A percentile compares a stretch with the other conserved stretches of the same genome.
Evolutionary conservation across 2,888 invertebrate species (phyloP).

Genomic region (Idaea straminata): DNA sequence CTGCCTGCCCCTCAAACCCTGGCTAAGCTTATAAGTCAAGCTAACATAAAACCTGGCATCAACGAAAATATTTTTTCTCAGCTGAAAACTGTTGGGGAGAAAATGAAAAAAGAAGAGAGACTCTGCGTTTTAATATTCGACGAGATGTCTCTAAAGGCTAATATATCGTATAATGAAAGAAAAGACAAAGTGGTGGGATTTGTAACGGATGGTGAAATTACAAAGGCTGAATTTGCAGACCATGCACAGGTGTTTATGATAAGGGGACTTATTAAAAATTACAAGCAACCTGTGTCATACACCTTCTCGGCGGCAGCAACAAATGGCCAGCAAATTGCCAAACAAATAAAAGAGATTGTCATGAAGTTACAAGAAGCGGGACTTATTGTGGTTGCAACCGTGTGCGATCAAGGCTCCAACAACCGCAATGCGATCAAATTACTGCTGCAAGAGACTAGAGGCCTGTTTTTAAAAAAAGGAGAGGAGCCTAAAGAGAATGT

Average conservation of each 20-base stretch:
- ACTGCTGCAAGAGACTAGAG: slow-evolving; percentile 26
- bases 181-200: slow-evolving; percentile 32
- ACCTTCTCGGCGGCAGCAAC: slow-evolving; percentile 29
- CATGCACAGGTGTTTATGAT: slow-evolving; percentile 35
- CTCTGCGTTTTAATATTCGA: slow-evolving; percentile 38
- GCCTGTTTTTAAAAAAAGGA: slow-evolving; percentile 15
- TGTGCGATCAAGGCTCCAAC: slow-evolving; percentile 34
- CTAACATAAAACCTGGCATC: too few relatives aligned
- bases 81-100: too few relatives aligned
- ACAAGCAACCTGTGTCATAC: slow-evolving; percentile 11
- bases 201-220: slow-evolving; percentile 23
- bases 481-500: slow-evolving; percentile 19
- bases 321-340: slow-evolving; percentile 28
- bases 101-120: too few relatives aligned
- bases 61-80: too few relatives aligned
- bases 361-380: slow-evolving; percentile 25
- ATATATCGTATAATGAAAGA: slow-evolving; percentile 28
- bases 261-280: slow-evolving; percentile 30
- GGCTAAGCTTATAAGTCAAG: too few relatives aligned
- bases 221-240: slow-evolving; percentile 26
- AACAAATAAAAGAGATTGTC: slow-evolving; percentile 26
- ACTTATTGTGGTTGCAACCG: slow-evolving; percentile 29
- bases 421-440: slow-evolving; percentile 27
- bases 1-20: too few relatives aligned
- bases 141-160: slow-evolving; percentile 31